These are phyloP conservation scores for Epinephelus fuscoguttatus DNA, from an alignment of 2,113 vertebrate species.

Conservation along the genomic window DNA sequence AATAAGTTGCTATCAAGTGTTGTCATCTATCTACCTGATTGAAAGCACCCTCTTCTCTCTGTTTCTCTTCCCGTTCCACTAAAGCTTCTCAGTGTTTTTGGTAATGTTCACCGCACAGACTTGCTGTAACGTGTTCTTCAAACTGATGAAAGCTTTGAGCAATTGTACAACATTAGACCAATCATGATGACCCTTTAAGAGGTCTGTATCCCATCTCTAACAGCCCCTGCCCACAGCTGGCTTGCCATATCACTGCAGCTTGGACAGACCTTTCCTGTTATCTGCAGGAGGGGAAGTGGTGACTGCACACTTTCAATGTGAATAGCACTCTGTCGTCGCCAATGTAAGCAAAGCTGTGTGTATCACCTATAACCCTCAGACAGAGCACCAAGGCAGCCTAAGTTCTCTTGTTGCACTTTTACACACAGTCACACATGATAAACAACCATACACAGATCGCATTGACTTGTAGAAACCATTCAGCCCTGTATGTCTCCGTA, in stretches of 20 bases:
- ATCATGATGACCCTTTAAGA: background rate
- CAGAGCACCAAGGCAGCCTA: background rate
- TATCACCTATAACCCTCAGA: slow-evolving; percentile 35
- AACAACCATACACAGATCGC: background rate
- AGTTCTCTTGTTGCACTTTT: slow-evolving; percentile 11
- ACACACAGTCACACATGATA: background rate
- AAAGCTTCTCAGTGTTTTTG: slow-evolving; percentile 8
- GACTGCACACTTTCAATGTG: slow-evolving; percentile 44
- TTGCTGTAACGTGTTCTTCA: background rate
- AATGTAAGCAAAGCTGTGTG: slow-evolving; percentile 57
- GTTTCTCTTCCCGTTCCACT: background rate
- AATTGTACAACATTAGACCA: background rate
- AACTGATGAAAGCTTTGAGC: background rate
- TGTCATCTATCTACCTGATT: background rate
- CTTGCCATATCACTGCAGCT: slow-evolving; percentile 27
- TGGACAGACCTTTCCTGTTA: slow-evolving; percentile 75
- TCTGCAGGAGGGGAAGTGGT: slow-evolving; percentile 67
- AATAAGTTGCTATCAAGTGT: background rate
- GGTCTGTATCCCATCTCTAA: slow-evolving; percentile 4
- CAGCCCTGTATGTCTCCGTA: background rate
- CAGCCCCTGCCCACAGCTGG: slow-evolving; percentile 12
- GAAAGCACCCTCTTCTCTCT: background rate
- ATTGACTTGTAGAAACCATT: background rate
- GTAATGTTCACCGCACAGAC: background rate
- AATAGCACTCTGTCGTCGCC: slow-evolving; percentile 42